Conservation (phyloP, 2,113 vertebrate genomes). For the Phocoena phocoena region DNA sequence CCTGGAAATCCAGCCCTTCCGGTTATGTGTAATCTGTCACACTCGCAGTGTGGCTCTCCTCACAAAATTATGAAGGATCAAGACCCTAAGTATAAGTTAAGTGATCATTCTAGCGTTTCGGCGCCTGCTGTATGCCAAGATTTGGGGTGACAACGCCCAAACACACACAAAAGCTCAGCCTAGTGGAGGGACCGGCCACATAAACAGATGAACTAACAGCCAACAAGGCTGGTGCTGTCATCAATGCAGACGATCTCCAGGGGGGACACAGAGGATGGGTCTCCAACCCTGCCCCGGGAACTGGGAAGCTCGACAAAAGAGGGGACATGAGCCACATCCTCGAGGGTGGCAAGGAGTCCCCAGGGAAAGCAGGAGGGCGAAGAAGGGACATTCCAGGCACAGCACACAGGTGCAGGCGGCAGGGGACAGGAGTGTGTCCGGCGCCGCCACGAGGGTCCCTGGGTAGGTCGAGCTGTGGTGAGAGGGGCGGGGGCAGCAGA, state of each 20-base stretch:
- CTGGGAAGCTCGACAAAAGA: background rate
- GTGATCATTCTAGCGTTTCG: too few relatives aligned
- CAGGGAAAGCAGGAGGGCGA: background rate
- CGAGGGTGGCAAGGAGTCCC: accelerated
- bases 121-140: accelerated
- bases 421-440: too few relatives aligned
- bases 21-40: background rate
- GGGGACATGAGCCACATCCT: accelerated
- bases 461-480: background rate
- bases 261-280: background rate
- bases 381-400: accelerated
- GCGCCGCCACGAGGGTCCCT: accelerated
- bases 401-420: accelerated
- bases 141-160: too few relatives aligned
- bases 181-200: accelerated
- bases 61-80: background rate
- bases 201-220: background rate
- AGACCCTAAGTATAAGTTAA: too few relatives aligned
- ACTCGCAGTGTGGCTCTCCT: background rate
- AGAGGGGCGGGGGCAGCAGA: accelerated
- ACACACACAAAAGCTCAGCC: background rate
- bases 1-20: background rate
- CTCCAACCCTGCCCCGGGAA: too few relatives aligned
- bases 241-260: accelerated
- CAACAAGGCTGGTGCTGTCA: accelerated